These are phyloP conservation scores for Leptinotarsa lineolata DNA, from an alignment of 1,140 invertebrate genomes.

Conservation along the genomic window DNA sequence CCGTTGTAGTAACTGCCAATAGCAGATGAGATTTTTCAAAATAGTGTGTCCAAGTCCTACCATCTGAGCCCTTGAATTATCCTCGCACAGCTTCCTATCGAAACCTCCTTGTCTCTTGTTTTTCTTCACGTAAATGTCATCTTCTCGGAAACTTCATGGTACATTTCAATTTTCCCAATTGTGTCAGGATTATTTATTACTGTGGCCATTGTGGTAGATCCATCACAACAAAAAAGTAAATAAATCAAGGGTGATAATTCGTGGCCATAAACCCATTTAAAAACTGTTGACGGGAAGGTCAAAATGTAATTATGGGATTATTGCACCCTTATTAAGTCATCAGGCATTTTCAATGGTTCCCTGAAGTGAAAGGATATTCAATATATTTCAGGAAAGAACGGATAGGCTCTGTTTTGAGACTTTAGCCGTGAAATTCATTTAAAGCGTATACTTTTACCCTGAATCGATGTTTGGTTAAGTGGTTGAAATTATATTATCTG, in stretches of 20 bases:
- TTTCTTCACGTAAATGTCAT: neutral
- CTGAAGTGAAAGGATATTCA: neutral
- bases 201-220: constrained; percentile 10
- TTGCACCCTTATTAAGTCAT: constrained; percentile 24
- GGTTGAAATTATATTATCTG: no score
- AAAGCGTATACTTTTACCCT: neutral
- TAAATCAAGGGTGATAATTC: constrained; percentile 14
- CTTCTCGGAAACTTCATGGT: neutral
- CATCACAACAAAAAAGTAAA: constrained; percentile 19
- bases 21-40: no score
- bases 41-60: no score
- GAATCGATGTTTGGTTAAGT: neutral
- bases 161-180: neutral
- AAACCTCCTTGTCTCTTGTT: neutral
- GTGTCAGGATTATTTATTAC: neutral
- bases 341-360: neutral
- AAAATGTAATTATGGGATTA: constrained; percentile 12
- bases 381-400: neutral
- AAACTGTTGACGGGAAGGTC: constrained; percentile 11
- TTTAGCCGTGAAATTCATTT: neutral
- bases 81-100: neutral
- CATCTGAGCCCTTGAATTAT: neutral
- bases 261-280: constrained; percentile 11
- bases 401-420: neutral
- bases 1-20: no score